Conservation (phyloP, 2,888 invertebrate species). For the Drosophila picticornis region DNA sequence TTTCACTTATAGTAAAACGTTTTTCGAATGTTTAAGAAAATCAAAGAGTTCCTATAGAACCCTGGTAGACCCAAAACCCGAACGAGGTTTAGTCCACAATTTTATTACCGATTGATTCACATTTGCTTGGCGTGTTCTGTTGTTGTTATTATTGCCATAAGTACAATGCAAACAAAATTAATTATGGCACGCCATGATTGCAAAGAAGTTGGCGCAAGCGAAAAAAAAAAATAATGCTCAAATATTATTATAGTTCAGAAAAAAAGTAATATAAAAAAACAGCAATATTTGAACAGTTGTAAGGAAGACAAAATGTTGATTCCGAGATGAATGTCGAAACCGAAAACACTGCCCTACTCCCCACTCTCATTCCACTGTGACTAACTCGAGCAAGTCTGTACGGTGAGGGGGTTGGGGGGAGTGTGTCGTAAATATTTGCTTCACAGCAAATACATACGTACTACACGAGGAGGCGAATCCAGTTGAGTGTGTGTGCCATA, state of each 20-base stretch:
- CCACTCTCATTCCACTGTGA: not conserved
- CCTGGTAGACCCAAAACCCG: slow-evolving; percentile 7
- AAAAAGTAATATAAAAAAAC: slow-evolving; percentile 15
- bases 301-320: slow-evolving; percentile 56
- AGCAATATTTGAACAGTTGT: slow-evolving; percentile 73
- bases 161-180: slow-evolving; percentile 67
- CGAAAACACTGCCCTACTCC: not conserved
- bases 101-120: slow-evolving; percentile 46
- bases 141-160: slow-evolving; percentile 52
- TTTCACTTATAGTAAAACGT: not conserved
- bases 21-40: not conserved
- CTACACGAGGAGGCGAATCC: slow-evolving; percentile 1
- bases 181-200: slow-evolving; percentile 60
- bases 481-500: slow-evolving; percentile 54
- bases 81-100: slow-evolving; percentile 14
- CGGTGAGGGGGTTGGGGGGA: not conserved
- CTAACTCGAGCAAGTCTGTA: slow-evolving; percentile 15
- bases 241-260: slow-evolving; percentile 48
- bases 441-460: slow-evolving; percentile 3
- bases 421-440: slow-evolving; percentile 24
- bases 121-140: not conserved
- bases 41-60: not conserved
- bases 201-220: slow-evolving; percentile 47
- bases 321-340: slow-evolving; percentile 7
- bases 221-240: slow-evolving; percentile 33